Evolutionary conservation across 2,888 invertebrate genomes (phyloP), one percentile per base, ranked within the genome.

Genomic region (Amiota mariae): DNA sequence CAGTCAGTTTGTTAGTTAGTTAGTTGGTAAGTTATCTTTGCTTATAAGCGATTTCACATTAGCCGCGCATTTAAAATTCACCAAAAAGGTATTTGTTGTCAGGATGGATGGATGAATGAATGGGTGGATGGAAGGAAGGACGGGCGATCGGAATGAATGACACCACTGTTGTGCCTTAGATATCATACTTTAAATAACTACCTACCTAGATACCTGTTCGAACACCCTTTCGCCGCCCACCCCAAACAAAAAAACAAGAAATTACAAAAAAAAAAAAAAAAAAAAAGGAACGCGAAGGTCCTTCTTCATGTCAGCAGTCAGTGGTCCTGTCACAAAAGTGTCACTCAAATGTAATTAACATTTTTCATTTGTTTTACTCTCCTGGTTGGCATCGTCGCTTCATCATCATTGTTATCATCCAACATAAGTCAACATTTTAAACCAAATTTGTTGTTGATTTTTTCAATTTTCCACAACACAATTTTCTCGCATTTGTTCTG

Each of bases 341-440:
- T 85, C 87, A 87, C 85, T 88, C 87, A 87, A 85, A 82, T 73
- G 82, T 85, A 87, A 87, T 87, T 87, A 88, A 83, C 85, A 81
- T 76, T 79, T 76, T 20, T 59, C 59, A 8, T 57, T 57, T 18
- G 8, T 20, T 18, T n/a, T 49, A 12, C 36, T 20, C 12, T 24
- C 64, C 47, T n/a, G 51, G 36, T 36, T 20, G 54, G 54, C 13
- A 48, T 15, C 9, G 13, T 12, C 20, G 49, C 24, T 68, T 68
- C 54, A 15, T 54, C 15, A 15, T n/a, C 36, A 36, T 24, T 3
- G 3, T 6, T 6, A 36, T 4, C 36, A 36, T 36, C 6, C 36
- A 36, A 36, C 36, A 36, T 36, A 36, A 36, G 36, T 36, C 36
- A 36, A 24, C 63, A 20, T 61, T 61, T 70, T 15, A 51, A 18